Conservation (phyloP, 2,888 invertebrate species). For the Herminia tarsipennalis region DNA sequence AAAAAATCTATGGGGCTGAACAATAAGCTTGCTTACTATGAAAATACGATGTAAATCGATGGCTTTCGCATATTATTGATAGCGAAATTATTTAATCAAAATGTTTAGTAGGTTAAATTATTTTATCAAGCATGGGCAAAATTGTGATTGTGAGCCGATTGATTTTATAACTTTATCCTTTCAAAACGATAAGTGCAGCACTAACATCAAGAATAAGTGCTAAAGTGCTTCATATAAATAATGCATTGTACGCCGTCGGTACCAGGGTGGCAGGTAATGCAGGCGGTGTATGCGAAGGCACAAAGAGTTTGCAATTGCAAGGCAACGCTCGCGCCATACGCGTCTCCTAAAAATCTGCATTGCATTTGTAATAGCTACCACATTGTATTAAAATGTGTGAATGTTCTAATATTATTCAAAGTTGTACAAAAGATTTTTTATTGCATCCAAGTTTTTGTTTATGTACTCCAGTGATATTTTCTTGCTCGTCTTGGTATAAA, state of each 20-base stretch:
- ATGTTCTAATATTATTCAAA: neutral
- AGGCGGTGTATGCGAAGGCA: constrained; percentile 11
- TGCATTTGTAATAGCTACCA: constrained; percentile 8
- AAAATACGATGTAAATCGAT: no score
- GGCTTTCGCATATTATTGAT: no score
- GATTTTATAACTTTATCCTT: neutral
- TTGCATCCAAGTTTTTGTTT: no score
- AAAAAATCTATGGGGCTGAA: no score
- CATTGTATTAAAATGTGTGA: neutral
- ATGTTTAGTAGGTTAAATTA: no score
- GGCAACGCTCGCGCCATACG: constrained; percentile 2
- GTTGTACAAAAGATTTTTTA: no score
- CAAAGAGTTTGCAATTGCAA: constrained; percentile 11
- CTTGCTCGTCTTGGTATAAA: no score
- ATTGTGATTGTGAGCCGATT: no score
- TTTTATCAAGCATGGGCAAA: no score
- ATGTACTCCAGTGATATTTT: no score
- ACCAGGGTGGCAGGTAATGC: constrained; percentile 9
- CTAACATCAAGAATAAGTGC: neutral
- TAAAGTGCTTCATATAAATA: neutral
- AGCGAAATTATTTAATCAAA: no score
- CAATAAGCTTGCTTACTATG: no score
- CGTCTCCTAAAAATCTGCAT: constrained; percentile 4
- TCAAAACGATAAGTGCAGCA: neutral
- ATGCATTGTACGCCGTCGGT: constrained; percentile 2